These are phyloP conservation scores for Chiloscyllium punctatum DNA, from an alignment of 2,797 vertebrate genomes.

Conservation along the genomic window DNA sequence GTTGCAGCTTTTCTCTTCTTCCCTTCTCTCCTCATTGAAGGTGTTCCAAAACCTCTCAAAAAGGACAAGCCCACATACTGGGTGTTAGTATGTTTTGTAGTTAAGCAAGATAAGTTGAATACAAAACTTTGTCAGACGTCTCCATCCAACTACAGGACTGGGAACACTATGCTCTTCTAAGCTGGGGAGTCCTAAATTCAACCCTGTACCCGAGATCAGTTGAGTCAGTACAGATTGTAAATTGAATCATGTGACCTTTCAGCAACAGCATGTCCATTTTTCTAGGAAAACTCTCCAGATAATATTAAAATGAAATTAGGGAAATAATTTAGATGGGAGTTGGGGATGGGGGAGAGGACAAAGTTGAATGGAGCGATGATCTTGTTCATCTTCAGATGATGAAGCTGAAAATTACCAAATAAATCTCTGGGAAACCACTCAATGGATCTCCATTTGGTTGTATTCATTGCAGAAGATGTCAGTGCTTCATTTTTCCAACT, in stretches of 20 bases:
- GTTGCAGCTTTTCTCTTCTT: too few relatives aligned
- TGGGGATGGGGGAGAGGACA: not conserved
- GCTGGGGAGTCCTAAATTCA: too few relatives aligned
- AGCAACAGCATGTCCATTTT: not conserved
- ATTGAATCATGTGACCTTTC: not conserved
- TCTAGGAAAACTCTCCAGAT: not conserved
- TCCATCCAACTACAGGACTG: not conserved
- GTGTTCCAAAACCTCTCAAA: too few relatives aligned
- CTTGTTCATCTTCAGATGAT: not conserved
- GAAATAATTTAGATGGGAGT: not conserved
- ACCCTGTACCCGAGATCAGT: not conserved
- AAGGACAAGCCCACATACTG: too few relatives aligned
- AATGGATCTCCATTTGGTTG: not conserved
- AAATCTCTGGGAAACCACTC: not conserved
- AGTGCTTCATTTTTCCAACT: not conserved
- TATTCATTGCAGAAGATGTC: not conserved
- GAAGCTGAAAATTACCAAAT: not conserved
- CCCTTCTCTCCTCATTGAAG: too few relatives aligned
- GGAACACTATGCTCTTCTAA: too few relatives aligned
- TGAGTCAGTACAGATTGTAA: not conserved
- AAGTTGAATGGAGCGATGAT: not conserved
- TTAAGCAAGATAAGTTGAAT: too few relatives aligned
- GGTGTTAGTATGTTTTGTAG: too few relatives aligned
- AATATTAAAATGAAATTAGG: not conserved
- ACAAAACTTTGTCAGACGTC: too few relatives aligned